Base-by-base conservation (phyloP, 2,888 invertebrate species). In the Seira musarum region DNA sequence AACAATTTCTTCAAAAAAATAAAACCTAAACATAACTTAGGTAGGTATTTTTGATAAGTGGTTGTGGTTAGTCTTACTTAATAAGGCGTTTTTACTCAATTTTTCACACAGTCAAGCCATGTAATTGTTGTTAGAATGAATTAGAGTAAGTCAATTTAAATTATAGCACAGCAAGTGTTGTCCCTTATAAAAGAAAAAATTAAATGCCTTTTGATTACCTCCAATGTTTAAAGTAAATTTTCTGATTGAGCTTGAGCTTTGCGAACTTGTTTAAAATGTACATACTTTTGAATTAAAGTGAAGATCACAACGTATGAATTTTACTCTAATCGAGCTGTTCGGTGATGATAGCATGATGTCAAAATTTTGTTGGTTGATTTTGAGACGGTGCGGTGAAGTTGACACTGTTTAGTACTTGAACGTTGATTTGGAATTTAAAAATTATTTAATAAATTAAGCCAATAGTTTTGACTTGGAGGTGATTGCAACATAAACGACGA, bases 401-500 rank as follows among this genome's bases (percentile, higher is more conserved):
- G 6, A 40, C 40, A 8, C 6, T 40, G 6, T 8, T 40, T 40
- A 40, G 40, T 40, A 40, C 40, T n/a, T n/a, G n/a, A n/a, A n/a
- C n/a, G n/a, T n/a, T 6, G 13, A 40, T 40, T 40, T 8, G 40
- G 13, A 40, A 40, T 8, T 8, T 60, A 63, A 8, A 22, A 24
- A 72, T 35, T 72, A 30, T 30, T 25, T 69, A 19, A 19, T 46
- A 30, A 53, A 64, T 90, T 92, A 95, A 60, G 93, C 92, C 87
- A 94, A 89, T 82, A 96, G 92, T 89, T 94, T 95, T 87, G 93
- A 93, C 89, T 94, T 95, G 87, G 95, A 93, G 76, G 93, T 93
- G 87, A 96, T 93, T 0, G 98, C 98, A 79, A 95, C 92, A 89
- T 97, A 97, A 64, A 95, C 95, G 10, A 97, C 93, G 17, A 94